Conservation (phyloP, 1,140 invertebrate species). For the Scaptomyza pallida region DNA sequence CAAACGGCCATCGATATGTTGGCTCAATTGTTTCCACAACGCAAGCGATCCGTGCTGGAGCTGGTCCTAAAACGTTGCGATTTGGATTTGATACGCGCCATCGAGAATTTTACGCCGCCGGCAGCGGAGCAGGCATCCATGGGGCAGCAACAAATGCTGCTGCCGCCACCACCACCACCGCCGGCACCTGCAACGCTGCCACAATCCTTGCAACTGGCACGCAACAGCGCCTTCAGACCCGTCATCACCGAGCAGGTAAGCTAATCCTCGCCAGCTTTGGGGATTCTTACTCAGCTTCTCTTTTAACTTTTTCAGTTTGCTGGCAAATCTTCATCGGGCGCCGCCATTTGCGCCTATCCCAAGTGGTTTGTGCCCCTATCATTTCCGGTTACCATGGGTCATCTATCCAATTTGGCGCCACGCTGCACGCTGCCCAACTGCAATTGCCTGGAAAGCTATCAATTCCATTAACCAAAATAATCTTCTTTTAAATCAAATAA, state of each 20-base stretch:
- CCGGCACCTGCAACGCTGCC: constrained; percentile 15
- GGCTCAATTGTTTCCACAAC: constrained; percentile 92
- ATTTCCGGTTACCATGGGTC: constrained; percentile 83
- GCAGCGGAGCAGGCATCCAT: constrained; percentile 6
- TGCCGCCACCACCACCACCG: neutral
- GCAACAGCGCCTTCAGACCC: constrained; percentile 72
- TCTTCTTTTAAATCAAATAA: constrained; percentile 42
- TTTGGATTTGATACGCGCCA: constrained; percentile 90
- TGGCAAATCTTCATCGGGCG: constrained; percentile 52
- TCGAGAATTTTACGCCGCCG: constrained; percentile 75
- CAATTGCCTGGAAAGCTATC: constrained; percentile 78
- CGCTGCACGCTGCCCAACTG: constrained; percentile 83
- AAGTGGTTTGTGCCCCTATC: constrained; percentile 83
- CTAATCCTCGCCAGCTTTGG: neutral
- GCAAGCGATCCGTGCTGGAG: constrained; percentile 94
- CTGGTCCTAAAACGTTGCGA: constrained; percentile 93
- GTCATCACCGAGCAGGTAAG: constrained; percentile 69
- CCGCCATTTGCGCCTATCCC: constrained; percentile 74
- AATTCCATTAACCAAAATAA: constrained; percentile 59
- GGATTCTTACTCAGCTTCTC: too few species aligned
- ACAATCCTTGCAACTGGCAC: constrained; percentile 39
- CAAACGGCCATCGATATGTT: constrained; percentile 92
- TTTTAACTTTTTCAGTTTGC: constrained; percentile 41
- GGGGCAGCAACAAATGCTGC: constrained; percentile 3
- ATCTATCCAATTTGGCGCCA: constrained; percentile 77